Conservation (phyloP, 2,888 invertebrate species). For the Anodontia alba region DNA sequence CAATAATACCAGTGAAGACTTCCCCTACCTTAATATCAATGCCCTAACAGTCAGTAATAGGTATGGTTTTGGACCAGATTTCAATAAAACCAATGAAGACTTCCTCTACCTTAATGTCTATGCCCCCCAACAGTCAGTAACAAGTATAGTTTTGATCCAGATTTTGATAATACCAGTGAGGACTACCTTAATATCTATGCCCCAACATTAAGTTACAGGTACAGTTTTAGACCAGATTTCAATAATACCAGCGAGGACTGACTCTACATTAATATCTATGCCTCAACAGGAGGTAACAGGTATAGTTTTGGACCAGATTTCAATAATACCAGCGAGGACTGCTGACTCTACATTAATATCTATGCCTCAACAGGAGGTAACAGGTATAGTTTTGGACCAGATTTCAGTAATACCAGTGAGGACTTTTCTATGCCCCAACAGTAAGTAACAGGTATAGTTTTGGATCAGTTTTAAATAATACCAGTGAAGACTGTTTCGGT, state of each 20-base stretch:
- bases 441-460: slow-evolving; percentile 52
- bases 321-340: too few species aligned
- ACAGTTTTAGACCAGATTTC: slow-evolving; percentile 46
- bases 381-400: slow-evolving; percentile 51
- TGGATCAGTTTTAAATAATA: slow-evolving; percentile 33
- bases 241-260: slow-evolving; percentile 61
- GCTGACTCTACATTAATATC: too few species aligned
- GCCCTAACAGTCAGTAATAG: slow-evolving; percentile 52
- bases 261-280: slow-evolving; percentile 62
- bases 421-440: slow-evolving; percentile 62
- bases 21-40: slow-evolving; percentile 63
- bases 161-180: too few species aligned
- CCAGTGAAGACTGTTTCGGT: slow-evolving; percentile 63
- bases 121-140: too few species aligned
- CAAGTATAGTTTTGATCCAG: too few species aligned
- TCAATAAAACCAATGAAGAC: too few species aligned
- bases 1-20: slow-evolving; percentile 57
- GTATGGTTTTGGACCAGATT: too few species aligned
- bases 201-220: too few species aligned
- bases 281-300: slow-evolving; percentile 46
- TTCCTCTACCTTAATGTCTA: too few species aligned
- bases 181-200: too few species aligned
- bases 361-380: too few species aligned
- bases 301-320: slow-evolving; percentile 58
- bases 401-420: slow-evolving; percentile 51